phyloP scores from a whole-genome alignment of 2,113 vertebrate species.

The rabbit (Oryctolagus cuniculus) region mOryCun1.1 NC_091439.1:5763501-5764000 shows the following conservation, averaged over 20 bases:
- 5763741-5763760: neutral
- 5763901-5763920: neutral
- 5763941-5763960: neutral
- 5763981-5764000: neutral
- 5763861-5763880: neutral
- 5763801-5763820: neutral
- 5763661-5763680: neutral
- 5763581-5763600: too few relatives aligned
- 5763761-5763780: neutral
- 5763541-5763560: neutral
- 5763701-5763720: neutral
- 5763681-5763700: neutral
- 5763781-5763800: neutral
- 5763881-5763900: constrained; percentile 3
- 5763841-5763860: neutral
- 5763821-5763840: neutral
- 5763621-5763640: neutral
- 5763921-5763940: neutral
- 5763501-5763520: neutral
- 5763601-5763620: neutral
- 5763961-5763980: neutral
- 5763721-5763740: neutral
- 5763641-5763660: neutral
- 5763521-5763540: neutral
- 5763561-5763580: neutral